A percentile compares a stretch with the other conserved stretches of the same genome.
Evolutionary conservation across 2,888 invertebrate species (phyloP).

Genomic region (Tenodera sinensis): DNA sequence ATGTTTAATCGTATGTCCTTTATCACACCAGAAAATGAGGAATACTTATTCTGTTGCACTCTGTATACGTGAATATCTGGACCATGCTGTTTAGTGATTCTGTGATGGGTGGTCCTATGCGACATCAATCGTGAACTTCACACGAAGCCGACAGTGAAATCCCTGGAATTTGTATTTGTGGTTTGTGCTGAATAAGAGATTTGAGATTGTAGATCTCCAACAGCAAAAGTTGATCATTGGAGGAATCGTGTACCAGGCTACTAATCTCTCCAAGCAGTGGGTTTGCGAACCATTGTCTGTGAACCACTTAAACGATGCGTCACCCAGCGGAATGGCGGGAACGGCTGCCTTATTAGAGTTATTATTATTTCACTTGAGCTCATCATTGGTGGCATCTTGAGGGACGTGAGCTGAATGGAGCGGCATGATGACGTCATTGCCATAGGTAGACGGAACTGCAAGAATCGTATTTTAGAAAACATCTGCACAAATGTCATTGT

Average conservation of each 20-base stretch:
- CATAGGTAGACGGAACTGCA: background rate
- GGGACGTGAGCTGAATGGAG: background rate
- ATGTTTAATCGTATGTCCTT: too few species aligned
- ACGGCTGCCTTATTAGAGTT: background rate
- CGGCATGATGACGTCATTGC: background rate
- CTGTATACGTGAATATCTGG: too few species aligned
- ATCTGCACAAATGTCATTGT: background rate
- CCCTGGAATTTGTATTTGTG: too few species aligned
- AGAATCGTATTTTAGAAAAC: background rate
- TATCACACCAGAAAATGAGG: too few species aligned
- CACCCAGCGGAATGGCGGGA: background rate
- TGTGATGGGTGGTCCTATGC: too few species aligned
- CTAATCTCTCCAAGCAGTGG: background rate
- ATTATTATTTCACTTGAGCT: background rate
- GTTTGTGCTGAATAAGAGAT: too few species aligned
- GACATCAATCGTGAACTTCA: too few species aligned
- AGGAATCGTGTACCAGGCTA: too few species aligned
- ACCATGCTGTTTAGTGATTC: too few species aligned
- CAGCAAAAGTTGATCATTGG: background rate
- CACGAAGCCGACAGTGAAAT: too few species aligned
- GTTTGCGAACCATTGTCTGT: background rate
- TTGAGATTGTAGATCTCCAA: too few species aligned
- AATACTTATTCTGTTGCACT: too few species aligned
- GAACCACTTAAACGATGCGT: background rate
- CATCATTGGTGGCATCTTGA: background rate